These are phyloP conservation scores for Sebastes itinus DNA, from an alignment of 2,797 vertebrate species.

Conservation along the genomic window DNA sequence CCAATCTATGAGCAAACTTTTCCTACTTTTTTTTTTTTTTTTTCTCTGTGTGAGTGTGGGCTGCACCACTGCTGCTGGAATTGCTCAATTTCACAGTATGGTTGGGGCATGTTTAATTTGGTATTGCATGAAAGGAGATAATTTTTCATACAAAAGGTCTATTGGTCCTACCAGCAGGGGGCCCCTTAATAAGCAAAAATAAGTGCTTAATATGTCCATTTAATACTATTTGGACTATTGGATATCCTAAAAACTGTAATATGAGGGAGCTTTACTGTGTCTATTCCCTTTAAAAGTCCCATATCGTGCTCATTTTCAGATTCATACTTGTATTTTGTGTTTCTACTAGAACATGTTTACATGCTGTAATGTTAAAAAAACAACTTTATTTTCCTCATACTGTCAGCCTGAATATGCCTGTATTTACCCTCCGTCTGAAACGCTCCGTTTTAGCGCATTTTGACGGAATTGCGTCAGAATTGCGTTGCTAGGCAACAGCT, in stretches of 20 bases:
- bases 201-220: conserved; percentile 17
- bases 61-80: conserved; percentile 32
- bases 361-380: too few relatives aligned
- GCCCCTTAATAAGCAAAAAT: conserved; percentile 34
- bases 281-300: not conserved
- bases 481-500: too few relatives aligned
- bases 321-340: too few relatives aligned
- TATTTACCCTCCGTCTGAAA: too few relatives aligned
- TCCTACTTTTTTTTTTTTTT: not conserved
- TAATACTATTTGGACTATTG: conserved; percentile 5
- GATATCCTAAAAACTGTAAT: not conserved
- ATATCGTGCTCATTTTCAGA: too few relatives aligned
- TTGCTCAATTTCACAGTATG: conserved; percentile 55
- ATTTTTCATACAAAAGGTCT: conserved; percentile 2
- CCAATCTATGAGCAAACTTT: conserved; percentile 47
- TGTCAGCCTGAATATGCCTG: too few relatives aligned
- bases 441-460: too few relatives aligned
- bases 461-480: too few relatives aligned
- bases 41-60: not conserved
- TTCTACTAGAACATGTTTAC: too few relatives aligned
- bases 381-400: too few relatives aligned
- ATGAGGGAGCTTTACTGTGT: not conserved
- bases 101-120: conserved; percentile 57
- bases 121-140: conserved; percentile 34
- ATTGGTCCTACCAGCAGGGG: conserved; percentile 62